Evolutionary conservation across 2,888 invertebrate species (phyloP).

Genomic region (Iphiclides podalirius): DNA sequence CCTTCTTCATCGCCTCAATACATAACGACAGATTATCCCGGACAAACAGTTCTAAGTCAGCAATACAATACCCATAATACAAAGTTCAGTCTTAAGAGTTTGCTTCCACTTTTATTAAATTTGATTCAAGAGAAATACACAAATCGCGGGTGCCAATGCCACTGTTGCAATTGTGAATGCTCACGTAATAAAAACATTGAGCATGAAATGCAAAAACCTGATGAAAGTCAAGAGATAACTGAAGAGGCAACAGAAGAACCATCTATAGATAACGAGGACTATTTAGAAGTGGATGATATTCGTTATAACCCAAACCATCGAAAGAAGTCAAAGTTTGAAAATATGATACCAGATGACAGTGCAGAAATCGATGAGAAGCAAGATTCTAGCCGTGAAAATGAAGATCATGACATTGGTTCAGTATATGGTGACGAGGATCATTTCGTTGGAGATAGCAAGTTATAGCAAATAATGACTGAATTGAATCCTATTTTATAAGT

Average conservation of each 20-base stretch:
- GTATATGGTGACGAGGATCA: constrained; percentile 35
- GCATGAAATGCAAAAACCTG: constrained; percentile 35
- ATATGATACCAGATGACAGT: constrained; percentile 31
- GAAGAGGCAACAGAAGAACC: constrained; percentile 28
- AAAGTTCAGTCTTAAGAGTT: constrained; percentile 49
- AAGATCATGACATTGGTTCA: constrained; percentile 29
- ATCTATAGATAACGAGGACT: constrained; percentile 18
- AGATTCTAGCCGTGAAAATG: constrained; percentile 28
- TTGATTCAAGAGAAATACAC: constrained; percentile 53
- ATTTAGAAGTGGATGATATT: constrained; percentile 27
- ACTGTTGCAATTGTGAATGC: constrained; percentile 32
- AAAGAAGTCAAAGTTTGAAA: constrained; percentile 26
- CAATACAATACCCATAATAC: constrained; percentile 30
- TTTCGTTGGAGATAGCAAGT: too few relatives aligned
- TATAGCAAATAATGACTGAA: neutral
- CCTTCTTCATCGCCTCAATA: constrained; percentile 25
- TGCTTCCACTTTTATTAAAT: constrained; percentile 60
- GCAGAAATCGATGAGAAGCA: constrained; percentile 41
- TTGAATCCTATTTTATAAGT: constrained; percentile 5
- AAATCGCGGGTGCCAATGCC: constrained; percentile 35
- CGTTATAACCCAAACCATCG: constrained; percentile 26
- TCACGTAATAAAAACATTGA: constrained; percentile 24
- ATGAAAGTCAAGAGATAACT: constrained; percentile 38
- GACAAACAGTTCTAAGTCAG: constrained; percentile 18
- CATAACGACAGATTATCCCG: constrained; percentile 20